A percentile compares a stretch with the other conserved stretches of the same genome.
Conservation (phyloP, 1,140 invertebrate genomes). For the Mercenaria mercenaria region DNA sequence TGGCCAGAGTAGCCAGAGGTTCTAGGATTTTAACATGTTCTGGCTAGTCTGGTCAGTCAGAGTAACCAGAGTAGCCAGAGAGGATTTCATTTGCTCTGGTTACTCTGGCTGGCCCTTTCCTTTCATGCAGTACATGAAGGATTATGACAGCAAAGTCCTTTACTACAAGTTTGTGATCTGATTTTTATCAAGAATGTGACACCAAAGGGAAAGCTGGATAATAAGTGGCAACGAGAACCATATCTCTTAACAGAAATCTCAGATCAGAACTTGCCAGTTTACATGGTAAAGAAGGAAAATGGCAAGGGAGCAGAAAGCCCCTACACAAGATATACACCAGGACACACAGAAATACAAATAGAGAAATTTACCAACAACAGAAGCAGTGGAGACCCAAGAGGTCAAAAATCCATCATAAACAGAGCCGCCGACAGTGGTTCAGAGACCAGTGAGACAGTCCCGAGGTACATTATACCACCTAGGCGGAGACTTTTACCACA, state of each 20-base stretch:
- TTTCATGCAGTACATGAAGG: background rate
- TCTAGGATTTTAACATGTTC: too few species aligned
- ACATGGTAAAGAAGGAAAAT: background rate
- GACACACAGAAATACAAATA: background rate
- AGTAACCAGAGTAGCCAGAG: background rate
- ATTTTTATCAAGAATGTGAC: background rate
- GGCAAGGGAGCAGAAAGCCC: background rate
- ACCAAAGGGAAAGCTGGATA: background rate
- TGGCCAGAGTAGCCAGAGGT: too few species aligned
- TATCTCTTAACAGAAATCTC: background rate
- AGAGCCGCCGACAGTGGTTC: background rate
- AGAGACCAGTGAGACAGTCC: background rate
- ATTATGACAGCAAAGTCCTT: background rate
- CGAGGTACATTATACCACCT: background rate
- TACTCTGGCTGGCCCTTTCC: too few species aligned
- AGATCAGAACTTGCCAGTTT: background rate
- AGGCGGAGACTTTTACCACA: background rate
- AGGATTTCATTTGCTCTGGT: too few species aligned
- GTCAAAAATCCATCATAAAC: background rate
- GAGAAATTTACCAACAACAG: background rate
- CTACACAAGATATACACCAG: slow-evolving; percentile 7
- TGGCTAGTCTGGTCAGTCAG: too few species aligned
- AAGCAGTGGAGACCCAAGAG: background rate
- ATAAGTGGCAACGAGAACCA: slow-evolving; percentile 8
- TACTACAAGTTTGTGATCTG: background rate